phyloP scores from a whole-genome alignment of 2,113 vertebrate genomes.

The Lipophrys pholis region DNA sequence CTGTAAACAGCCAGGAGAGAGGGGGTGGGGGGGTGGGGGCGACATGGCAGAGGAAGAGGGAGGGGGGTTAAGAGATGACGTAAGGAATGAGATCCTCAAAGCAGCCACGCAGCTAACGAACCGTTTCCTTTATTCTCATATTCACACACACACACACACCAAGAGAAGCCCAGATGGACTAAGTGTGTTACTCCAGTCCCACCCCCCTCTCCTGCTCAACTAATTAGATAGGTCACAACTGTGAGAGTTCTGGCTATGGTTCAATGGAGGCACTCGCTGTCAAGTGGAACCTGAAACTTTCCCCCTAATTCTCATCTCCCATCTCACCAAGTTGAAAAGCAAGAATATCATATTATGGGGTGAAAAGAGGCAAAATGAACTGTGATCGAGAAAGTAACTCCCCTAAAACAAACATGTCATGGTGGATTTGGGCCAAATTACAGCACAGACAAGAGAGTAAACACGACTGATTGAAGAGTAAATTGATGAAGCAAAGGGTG shows the following conservation, averaged over 20 bases:
- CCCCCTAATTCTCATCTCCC: constrained; percentile 38
- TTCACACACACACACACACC: constrained; percentile 58
- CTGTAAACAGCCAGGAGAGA: constrained; percentile 54
- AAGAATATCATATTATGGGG: constrained; percentile 63
- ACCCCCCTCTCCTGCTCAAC: constrained; percentile 47
- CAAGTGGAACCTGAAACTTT: constrained; percentile 75
- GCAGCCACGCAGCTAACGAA: constrained; percentile 63
- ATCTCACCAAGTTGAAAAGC: constrained; percentile 56
- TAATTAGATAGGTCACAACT: constrained; percentile 78
- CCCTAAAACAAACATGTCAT: constrained; percentile 72
- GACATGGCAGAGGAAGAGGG: constrained; percentile 32
- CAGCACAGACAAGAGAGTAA: constrained; percentile 59
- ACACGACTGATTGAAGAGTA: constrained; percentile 59
- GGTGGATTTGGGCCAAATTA: constrained; percentile 66
- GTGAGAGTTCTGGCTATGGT: constrained; percentile 67
- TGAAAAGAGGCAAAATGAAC: constrained; percentile 66
- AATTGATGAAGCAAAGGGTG: constrained; percentile 37
- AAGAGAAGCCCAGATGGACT: constrained; percentile 40
- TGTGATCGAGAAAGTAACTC: constrained; percentile 61
- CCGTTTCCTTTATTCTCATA: constrained; percentile 70
- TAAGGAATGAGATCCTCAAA: constrained; percentile 71
- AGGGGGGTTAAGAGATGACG: constrained; percentile 48
- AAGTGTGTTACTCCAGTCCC: constrained; percentile 41
- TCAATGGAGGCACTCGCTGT: constrained; percentile 62
- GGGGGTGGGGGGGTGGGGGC: too few relatives aligned